Conservation (phyloP, 2,113 vertebrate genomes). For the Platysteira castanea region DNA sequence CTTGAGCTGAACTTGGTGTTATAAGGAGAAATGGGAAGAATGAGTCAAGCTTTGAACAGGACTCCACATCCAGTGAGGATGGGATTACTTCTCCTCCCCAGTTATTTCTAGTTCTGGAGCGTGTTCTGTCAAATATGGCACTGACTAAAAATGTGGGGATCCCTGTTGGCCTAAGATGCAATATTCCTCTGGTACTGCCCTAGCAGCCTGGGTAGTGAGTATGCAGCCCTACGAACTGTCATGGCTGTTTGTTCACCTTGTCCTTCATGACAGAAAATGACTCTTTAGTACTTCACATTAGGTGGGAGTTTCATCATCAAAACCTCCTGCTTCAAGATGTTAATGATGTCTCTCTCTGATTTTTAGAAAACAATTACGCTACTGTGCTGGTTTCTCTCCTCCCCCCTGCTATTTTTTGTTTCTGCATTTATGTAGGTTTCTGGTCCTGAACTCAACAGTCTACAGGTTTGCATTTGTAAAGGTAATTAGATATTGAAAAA, state of each 20-base stretch:
- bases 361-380: not conserved
- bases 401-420: not conserved
- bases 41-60: not conserved
- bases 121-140: not conserved
- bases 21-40: not conserved
- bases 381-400: not conserved
- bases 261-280: not conserved
- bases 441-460: not conserved
- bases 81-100: not conserved
- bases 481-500: not conserved
- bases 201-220: not conserved
- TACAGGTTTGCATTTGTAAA: not conserved
- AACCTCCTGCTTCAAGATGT: not conserved
- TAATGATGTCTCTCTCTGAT: not conserved
- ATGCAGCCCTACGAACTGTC: not conserved
- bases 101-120: not conserved
- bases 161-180: not conserved
- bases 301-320: not conserved
- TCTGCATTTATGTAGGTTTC: not conserved
- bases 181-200: not conserved
- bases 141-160: not conserved
- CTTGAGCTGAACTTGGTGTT: fast-evolving
- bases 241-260: not conserved
- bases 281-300: not conserved
- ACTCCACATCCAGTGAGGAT: not conserved